Conservation (phyloP, 2,113 vertebrate species). For the Lampris megalopsis region DNA sequence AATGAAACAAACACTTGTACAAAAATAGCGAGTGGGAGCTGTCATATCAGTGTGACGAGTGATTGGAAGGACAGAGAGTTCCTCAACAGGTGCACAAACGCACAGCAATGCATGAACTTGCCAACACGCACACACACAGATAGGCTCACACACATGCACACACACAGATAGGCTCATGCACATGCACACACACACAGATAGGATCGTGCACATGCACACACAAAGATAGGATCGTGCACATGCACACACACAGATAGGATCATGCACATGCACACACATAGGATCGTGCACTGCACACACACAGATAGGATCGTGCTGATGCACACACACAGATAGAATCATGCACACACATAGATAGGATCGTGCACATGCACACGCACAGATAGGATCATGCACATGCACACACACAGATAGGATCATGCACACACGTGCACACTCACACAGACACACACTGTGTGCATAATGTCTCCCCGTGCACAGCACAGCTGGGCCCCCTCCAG, state of each 20-base stretch:
- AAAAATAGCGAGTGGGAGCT: slow-evolving; percentile 1
- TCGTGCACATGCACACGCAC: background rate
- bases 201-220: background rate
- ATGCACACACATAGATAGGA: background rate
- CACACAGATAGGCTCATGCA: too few relatives aligned
- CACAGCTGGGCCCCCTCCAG: slow-evolving; percentile 34
- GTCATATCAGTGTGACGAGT: background rate
- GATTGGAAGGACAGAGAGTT: background rate
- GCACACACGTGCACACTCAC: background rate
- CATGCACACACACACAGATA: too few relatives aligned
- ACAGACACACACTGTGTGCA: slow-evolving; percentile 3
- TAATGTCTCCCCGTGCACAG: slow-evolving; percentile 11
- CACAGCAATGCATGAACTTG: background rate
- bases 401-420: too few relatives aligned
- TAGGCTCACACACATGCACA: background rate
- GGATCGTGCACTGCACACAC: background rate
- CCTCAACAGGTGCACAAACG: slow-evolving; percentile 2
- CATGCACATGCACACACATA: background rate
- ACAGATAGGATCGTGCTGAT: background rate
- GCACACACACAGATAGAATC: background rate
- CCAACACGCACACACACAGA: background rate
- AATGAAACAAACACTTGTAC: too few relatives aligned
- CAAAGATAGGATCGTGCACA: background rate
- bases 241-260: background rate
- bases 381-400: background rate